A percentile compares a stretch with the other conserved stretches of the same genome.
Conservation (phyloP, 2,797 vertebrate species). For the Lophotriccus pileatus region DNA sequence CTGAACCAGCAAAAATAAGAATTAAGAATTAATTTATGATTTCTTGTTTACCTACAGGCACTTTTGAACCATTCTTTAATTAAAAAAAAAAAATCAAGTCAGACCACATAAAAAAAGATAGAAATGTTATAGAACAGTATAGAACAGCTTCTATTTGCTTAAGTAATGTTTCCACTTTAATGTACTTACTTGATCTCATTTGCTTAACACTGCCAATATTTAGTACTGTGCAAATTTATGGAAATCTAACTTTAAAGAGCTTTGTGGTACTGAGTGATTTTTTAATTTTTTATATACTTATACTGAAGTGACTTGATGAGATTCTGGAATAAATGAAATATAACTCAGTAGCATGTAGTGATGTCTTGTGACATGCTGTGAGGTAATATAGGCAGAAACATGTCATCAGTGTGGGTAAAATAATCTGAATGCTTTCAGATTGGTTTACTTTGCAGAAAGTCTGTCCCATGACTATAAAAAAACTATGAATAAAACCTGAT, state of each 20-base stretch:
- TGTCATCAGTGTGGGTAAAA: not conserved
- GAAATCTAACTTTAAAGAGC: slow-evolving; percentile 63
- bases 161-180: slow-evolving; percentile 54
- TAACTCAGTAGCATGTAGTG: not conserved
- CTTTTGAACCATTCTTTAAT: slow-evolving; percentile 41
- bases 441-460: not conserved
- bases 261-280: slow-evolving; percentile 26
- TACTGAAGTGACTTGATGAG: slow-evolving; percentile 9
- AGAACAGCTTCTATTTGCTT: slow-evolving; percentile 31
- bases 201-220: slow-evolving; percentile 38
- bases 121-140: not conserved
- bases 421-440: not conserved
- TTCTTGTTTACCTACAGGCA: slow-evolving; percentile 43
- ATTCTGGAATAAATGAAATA: slow-evolving; percentile 34
- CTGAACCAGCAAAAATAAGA: slow-evolving; percentile 55
- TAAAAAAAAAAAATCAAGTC: slow-evolving; percentile 13
- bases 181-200: slow-evolving; percentile 63
- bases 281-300: slow-evolving; percentile 10
- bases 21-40: slow-evolving; percentile 58
- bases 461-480: not conserved
- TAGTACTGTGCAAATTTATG: slow-evolving; percentile 55
- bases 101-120: not conserved
- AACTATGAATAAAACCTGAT: not conserved
- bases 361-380: slow-evolving; percentile 9
- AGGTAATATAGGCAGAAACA: not conserved